Percentiles rank a stretch among this genome's conserved stretches.
Evolutionary conservation across 2,797 vertebrate species (phyloP).

Genomic region (Mustela erminea): DNA sequence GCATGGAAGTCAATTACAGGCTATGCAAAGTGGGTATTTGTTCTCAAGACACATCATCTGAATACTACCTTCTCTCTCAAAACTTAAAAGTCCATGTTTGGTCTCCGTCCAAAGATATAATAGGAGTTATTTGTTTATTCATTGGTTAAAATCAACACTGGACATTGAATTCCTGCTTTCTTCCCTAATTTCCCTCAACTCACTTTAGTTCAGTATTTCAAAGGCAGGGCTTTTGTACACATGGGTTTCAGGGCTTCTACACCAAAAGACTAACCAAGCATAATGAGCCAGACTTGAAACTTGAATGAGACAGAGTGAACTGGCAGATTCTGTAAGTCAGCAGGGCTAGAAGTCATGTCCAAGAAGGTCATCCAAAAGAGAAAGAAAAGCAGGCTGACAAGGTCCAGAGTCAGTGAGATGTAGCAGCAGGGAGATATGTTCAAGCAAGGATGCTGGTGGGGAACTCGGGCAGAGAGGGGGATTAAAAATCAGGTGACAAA

Average conservation of each 20-base stretch:
- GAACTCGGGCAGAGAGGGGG: neutral
- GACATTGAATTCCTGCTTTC: slow-evolving; percentile 58
- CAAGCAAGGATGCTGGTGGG: neutral
- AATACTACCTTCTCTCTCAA: slow-evolving; percentile 79
- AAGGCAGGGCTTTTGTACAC: neutral
- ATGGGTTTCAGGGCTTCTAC: neutral
- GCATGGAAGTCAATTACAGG: slow-evolving; percentile 80
- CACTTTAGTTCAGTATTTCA: slow-evolving; percentile 1
- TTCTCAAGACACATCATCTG: slow-evolving; percentile 74
- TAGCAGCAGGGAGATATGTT: neutral
- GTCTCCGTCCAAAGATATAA: slow-evolving; percentile 37
- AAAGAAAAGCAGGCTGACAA: neutral
- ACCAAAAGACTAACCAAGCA: neutral
- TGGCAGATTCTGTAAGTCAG: slow-evolving; percentile 45
- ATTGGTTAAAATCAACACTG: slow-evolving; percentile 69
- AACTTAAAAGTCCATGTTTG: slow-evolving; percentile 71
- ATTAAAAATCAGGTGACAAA: neutral
- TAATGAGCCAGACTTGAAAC: slow-evolving; percentile 3
- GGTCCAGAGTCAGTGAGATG: neutral
- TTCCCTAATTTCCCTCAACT: slow-evolving; percentile 17
- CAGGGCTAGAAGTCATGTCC: neutral
- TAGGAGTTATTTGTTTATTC: neutral
- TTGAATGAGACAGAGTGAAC: neutral
- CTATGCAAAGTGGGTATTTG: slow-evolving; percentile 81
- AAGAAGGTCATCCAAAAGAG: slow-evolving; percentile 2